Evolutionary conservation across 1,140 invertebrate species (phyloP).

Genomic region (Goniozus legneri): DNA sequence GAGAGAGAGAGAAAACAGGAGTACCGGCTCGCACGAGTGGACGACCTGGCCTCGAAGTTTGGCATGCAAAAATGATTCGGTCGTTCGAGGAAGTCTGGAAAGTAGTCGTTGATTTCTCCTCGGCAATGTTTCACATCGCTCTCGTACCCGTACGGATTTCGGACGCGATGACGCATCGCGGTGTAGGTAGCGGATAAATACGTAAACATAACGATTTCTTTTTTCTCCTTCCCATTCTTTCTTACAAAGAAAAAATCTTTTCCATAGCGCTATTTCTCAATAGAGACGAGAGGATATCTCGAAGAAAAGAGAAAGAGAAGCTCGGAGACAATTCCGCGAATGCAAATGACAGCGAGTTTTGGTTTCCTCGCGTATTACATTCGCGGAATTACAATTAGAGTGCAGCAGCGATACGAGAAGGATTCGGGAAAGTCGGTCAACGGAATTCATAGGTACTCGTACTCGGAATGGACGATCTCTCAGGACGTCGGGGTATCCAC

Average conservation of each 20-base stretch:
- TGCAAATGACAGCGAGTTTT: not conserved
- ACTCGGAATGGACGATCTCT: not conserved
- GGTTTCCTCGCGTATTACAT: not conserved
- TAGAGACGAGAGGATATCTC: too few relatives aligned
- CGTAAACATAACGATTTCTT: not conserved
- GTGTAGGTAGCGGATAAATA: too few relatives aligned
- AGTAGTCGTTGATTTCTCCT: constrained; percentile 30
- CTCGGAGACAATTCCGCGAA: not conserved
- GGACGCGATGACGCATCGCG: too few relatives aligned
- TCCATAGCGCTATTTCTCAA: too few relatives aligned
- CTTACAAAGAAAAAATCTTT: too few relatives aligned
- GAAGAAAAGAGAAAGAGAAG: too few relatives aligned
- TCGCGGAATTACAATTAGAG: not conserved
- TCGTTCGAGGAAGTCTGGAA: constrained; percentile 31
- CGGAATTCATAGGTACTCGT: constrained; percentile 12
- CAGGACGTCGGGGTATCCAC: too few relatives aligned
- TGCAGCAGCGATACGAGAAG: not conserved
- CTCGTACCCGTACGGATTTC: too few relatives aligned
- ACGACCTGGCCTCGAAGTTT: not conserved
- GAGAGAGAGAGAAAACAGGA: too few relatives aligned
- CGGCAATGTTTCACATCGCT: constrained; percentile 16
- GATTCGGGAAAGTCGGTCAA: constrained; percentile 5
- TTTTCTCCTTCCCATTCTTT: not conserved
- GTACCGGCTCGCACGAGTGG: too few relatives aligned
- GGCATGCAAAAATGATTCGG: constrained; percentile 14